Evolutionary conservation across 2,888 invertebrate species (phyloP), one percentile per base, ranked within the genome.

Genomic region (Flabesymbios commensalis): DNA sequence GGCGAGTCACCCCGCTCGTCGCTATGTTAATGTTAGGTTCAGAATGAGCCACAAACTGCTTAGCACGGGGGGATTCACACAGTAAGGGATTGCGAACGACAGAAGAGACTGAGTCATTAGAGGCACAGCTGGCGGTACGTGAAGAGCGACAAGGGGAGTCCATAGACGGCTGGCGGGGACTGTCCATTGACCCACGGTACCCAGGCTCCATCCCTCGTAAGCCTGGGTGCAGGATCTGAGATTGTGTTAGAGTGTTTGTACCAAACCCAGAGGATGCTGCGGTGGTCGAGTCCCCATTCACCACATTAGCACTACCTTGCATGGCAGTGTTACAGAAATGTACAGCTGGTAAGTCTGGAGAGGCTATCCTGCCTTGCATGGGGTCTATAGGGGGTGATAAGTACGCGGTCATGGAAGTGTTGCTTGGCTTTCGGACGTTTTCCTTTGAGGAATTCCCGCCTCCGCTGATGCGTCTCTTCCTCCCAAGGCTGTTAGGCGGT

Each of bases 271-370:
- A 28, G 5, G 19, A n/a, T 29, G 43, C 24, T n/a, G 19, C 43
- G 28, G 29, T 32, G 17, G 7, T 22, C 7, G 10, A 17, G 19
- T 28, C 5, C 5, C 14, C 7, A 5, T 5, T 22, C 5, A 22
- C 31, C 17, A 7, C 17, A 3, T 45, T 7, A 2, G 22, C n/a
- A 56, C 56, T 63, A n/a, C 60, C 57, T 24, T 60, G 64, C 57
- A 64, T 61, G 31, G 56, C 33, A 7, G 42, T 61, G 66, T 80
- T 80, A 56, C 75, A 70, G 61, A 76, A 81, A 61, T 81, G 81
- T 1, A 79, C 73, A 14, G 77, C 72, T 3, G 81, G 81, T 1
- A 81, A 71, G 62, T 81, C 81, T 0, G 81, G 81, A 0, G 78
- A 77, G 28, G 74, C 54, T n/a, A 43, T 48, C n/a, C 55, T 22